Evolutionary conservation across 2,797 vertebrate species (phyloP), one percentile per base, ranked within the genome.

Genomic region (Philypnodon macrostomus): DNA sequence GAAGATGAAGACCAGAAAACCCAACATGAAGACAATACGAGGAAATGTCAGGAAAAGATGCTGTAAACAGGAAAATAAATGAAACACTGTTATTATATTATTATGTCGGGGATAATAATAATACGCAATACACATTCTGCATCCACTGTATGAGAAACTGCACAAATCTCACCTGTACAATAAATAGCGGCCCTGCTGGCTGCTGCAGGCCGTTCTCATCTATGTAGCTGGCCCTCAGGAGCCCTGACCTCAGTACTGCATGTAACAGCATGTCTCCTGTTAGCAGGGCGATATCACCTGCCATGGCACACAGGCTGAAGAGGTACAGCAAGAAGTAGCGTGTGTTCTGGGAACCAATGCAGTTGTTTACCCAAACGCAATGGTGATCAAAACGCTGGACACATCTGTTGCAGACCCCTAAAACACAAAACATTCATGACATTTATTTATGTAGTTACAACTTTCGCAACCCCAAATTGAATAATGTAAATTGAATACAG

Each of bases 321-420:
- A 99, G 90, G 89, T 98, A 98, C 0, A 92, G 59, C 54, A 98
- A 67, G 88, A 99, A 98, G 70, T 90, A 88, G 1, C 85, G 78
- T 0, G 76, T 77, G 37, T 97, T 98, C 84, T 78, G 84, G 39
- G 92, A 92, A 0, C 97, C 97, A 0, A 99, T 86, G 80, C 97
- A 99, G 88, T 95, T 98, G 86, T 98, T 97, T 49, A 99, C 90
- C 97, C 96, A 99, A 21, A 98, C 81, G 0, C 97, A 99, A 85
- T 99, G 97, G 75, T 99, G 97, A 73, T 99, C 97, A 0, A 96
- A 98, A 11, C 97, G 93, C 21, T 94, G 93, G 7, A 99, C 91
- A 0, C 97, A 98, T 13, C 56, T 46, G 39, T 90, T 38, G 61
- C 97, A 99, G 19, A 94, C 79, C 4, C 93, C 97, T 99, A 75